A percentile compares a stretch with the other conserved stretches of the same genome.
These are phyloP conservation scores for Drosophila dives DNA, from an alignment of 2,888 invertebrate genomes.

Conservation along the genomic window DNA sequence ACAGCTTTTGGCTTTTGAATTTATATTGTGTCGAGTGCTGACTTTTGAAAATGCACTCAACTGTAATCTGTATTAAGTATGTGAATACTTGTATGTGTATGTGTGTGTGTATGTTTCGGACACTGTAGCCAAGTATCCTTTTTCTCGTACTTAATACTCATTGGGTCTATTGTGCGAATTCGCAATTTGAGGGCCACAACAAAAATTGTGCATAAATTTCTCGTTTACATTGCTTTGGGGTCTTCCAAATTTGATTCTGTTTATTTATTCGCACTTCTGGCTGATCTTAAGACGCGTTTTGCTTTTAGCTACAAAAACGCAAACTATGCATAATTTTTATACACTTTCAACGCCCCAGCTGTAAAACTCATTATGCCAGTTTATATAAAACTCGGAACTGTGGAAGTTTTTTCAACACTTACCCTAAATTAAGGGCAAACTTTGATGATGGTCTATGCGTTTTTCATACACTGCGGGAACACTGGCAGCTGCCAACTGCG, in stretches of 20 bases:
- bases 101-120: background rate
- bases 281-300: conserved; percentile 24
- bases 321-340: conserved; percentile 58
- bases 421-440: conserved; percentile 77
- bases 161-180: conserved; percentile 23
- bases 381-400: conserved; percentile 75
- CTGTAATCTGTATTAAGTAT: conserved; percentile 73
- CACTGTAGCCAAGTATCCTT: conserved; percentile 13
- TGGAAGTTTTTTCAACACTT: conserved; percentile 65
- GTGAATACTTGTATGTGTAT: conserved; percentile 22
- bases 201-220: conserved; percentile 41
- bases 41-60: conserved; percentile 79
- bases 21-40: conserved; percentile 74
- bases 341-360: conserved; percentile 41
- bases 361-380: conserved; percentile 73
- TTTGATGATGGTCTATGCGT: conserved; percentile 56
- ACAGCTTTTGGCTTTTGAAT: conserved; percentile 63
- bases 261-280: conserved; percentile 3
- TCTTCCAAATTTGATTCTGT: background rate
- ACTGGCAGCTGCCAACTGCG: conserved; percentile 40
- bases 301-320: conserved; percentile 42
- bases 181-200: conserved; percentile 5
- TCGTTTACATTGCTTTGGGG: conserved; percentile 32
- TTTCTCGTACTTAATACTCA: conserved; percentile 15
- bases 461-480: conserved; percentile 51